A percentile compares a stretch with the other conserved stretches of the same genome.
Conservation (phyloP, 2,888 invertebrate species). For the Nemotelus pantherinus region DNA sequence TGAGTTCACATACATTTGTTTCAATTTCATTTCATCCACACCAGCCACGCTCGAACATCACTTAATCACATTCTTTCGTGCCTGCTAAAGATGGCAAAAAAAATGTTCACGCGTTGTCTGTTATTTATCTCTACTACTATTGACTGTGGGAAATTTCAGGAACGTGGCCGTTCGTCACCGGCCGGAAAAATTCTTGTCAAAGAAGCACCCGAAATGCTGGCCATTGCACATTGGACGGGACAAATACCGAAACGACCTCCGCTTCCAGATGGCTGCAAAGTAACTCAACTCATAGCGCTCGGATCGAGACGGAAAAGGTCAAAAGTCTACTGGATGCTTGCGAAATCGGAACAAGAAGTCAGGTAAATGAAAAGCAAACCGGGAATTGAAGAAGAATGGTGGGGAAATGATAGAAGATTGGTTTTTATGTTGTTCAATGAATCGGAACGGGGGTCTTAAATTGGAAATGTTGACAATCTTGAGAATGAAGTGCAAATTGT, state of each 20-base stretch:
- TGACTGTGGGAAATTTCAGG: conserved; percentile 52
- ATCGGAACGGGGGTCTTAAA: too few relatives aligned
- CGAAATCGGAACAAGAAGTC: conserved; percentile 80
- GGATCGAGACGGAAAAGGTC: conserved; percentile 75
- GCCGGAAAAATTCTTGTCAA: conserved; percentile 71
- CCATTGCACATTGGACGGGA: conserved; percentile 82
- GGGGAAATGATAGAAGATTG: neutral
- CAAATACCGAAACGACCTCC: conserved; percentile 79
- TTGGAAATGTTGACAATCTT: too few relatives aligned
- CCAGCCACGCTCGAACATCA: neutral
- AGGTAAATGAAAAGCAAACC: conserved; percentile 68
- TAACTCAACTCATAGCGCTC: conserved; percentile 80
- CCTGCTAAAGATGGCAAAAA: conserved; percentile 8
- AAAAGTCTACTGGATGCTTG: conserved; percentile 83
- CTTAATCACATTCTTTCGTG: conserved; percentile 11
- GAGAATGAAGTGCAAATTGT: too few relatives aligned
- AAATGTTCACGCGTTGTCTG: conserved; percentile 14
- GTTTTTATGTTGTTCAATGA: neutral
- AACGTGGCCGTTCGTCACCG: conserved; percentile 64
- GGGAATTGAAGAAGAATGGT: neutral
- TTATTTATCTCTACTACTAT: neutral
- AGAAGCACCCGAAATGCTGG: conserved; percentile 83
- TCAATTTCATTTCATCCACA: too few relatives aligned
- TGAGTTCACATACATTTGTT: conserved; percentile 56
- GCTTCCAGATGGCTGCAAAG: conserved; percentile 74